Conservation (phyloP, 2,888 invertebrate genomes). For the Drosophila antonietae region DNA sequence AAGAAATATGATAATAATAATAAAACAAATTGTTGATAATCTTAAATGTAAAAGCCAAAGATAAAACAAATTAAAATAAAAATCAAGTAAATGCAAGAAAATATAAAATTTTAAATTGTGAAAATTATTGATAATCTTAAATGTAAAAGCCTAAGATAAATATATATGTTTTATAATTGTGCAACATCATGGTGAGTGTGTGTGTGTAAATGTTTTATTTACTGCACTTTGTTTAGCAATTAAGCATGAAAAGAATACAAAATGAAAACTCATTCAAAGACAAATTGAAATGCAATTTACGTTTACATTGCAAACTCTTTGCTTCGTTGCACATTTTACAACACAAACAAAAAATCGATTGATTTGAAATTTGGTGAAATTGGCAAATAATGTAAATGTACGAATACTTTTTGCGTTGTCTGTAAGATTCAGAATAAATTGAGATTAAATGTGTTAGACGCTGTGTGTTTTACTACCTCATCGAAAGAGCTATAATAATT, state of each 20-base stretch:
- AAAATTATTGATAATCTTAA: slow-evolving; percentile 1
- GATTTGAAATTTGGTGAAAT: slow-evolving; percentile 52
- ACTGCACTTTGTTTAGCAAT: slow-evolving; percentile 56
- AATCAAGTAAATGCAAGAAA: background rate
- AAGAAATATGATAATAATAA: background rate
- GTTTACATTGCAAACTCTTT: slow-evolving; percentile 31
- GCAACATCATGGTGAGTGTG: slow-evolving; percentile 31
- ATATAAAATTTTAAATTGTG: background rate
- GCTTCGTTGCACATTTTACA: slow-evolving; percentile 41
- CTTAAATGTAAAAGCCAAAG: background rate
- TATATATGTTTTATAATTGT: slow-evolving; percentile 43
- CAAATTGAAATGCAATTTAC: slow-evolving; percentile 46
- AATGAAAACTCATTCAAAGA: slow-evolving; percentile 30
- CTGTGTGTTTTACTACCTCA: slow-evolving; percentile 13
- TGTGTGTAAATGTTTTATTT: slow-evolving; percentile 31
- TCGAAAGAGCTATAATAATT: background rate
- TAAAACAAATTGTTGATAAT: background rate
- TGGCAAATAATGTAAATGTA: slow-evolving; percentile 48
- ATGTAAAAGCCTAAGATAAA: slow-evolving; percentile 4
- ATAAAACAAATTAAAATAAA: background rate
- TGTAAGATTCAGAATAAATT: slow-evolving; percentile 58
- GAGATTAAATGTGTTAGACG: slow-evolving; percentile 51
- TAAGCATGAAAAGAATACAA: slow-evolving; percentile 33
- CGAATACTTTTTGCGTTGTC: slow-evolving; percentile 61
- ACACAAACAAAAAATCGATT: slow-evolving; percentile 38